Evolutionary conservation across 2,888 invertebrate genomes (phyloP), one percentile per base, ranked within the genome.

Genomic region (Andrena minutula): DNA sequence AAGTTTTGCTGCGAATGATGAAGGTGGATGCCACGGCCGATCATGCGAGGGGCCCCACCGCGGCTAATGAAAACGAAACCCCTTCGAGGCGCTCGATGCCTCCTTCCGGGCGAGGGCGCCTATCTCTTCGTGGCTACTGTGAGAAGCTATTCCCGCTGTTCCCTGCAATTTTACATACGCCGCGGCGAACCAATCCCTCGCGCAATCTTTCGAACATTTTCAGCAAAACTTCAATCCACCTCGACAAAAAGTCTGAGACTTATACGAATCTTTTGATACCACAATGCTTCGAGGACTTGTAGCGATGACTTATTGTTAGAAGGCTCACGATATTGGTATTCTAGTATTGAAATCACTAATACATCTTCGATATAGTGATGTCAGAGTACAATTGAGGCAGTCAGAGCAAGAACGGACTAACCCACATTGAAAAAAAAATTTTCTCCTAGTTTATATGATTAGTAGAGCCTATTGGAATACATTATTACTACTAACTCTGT

Each of bases 1-100:
- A 92, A 92, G 88, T 92, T 92, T 93, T 92, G 90, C 91, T 86
- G 88, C 79, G 88, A 89, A 90, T 89, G 89, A 91, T 89, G 89
- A 88, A 86, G 90, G 84, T 85, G 84, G 84, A 89, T 88, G 74
- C 83, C 80, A 74, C 49, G 79, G 64, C 61, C 49, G 80, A 87
- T 83, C 85, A 61, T 64, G 75, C 83, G 70, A 73, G 78, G 76
- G 72, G 63, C 79, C 61, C 65, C 70, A 47, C 75, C 81, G 76
- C 64, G 70, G 70, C 85, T 88, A 87, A 88, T 88, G 87, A 88
- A 88, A 88, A 88, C 81, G 82, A 88, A 88, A 82, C 68, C 80
- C 70, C 75, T 76, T 49, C 47, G 73, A 47, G 72, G 60, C 35
- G 65, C 69, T 56, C 75, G 65, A 51, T 41, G 30, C 30, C 70